Evolutionary conservation across 2,113 vertebrate genomes (phyloP).

Genomic region (Holacanthus passer): DNA sequence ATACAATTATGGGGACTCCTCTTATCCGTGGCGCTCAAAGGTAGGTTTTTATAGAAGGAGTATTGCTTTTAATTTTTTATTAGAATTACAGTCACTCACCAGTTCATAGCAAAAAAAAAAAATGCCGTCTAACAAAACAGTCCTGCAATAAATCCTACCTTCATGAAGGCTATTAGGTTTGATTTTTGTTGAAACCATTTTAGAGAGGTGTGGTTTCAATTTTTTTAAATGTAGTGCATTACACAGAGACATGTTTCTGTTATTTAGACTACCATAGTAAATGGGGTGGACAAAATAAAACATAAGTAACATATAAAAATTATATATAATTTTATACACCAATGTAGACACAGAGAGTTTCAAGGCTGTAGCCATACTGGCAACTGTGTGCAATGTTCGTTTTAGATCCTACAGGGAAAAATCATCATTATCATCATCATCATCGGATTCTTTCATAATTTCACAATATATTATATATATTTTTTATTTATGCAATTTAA

Average conservation of each 20-base stretch:
- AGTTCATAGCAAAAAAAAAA: neutral
- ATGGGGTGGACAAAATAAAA: too few species aligned
- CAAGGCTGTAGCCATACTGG: too few species aligned
- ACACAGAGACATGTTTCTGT: too few species aligned
- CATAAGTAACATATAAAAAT: too few species aligned
- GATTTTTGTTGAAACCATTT: neutral
- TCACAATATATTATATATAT: neutral
- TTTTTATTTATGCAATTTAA: neutral
- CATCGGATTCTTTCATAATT: neutral
- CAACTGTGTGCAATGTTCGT: too few species aligned
- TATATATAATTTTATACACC: too few species aligned
- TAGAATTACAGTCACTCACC: neutral
- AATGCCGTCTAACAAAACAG: neutral
- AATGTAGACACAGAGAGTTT: too few species aligned
- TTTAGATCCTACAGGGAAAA: too few species aligned
- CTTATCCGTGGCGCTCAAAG: conserved; percentile 29
- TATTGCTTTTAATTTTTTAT: neutral
- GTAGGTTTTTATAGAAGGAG: conserved; percentile 29
- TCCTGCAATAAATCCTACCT: neutral
- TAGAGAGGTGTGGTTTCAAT: too few species aligned
- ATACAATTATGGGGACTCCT: conserved; percentile 33
- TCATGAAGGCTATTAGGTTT: neutral
- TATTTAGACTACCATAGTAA: too few species aligned
- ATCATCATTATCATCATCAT: too few species aligned
- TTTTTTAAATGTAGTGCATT: too few species aligned